Percentiles rank a stretch among this genome's conserved stretches.
phyloP scores from a whole-genome alignment of 2,888 invertebrate species.

The Lasioglossum lativentre region DNA sequence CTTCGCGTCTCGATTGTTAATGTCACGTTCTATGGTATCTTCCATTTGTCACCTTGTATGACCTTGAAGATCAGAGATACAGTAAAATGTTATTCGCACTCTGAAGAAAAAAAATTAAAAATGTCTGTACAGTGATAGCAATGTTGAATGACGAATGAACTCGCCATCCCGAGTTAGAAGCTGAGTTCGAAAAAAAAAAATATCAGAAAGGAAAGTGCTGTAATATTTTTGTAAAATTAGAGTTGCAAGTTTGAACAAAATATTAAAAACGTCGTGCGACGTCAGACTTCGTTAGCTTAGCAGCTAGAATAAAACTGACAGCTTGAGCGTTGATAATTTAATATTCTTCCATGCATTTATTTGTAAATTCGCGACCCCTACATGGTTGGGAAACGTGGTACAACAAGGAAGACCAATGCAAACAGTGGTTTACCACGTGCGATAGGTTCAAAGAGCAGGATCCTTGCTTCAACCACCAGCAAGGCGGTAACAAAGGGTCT shows the following conservation, averaged over 20 bases:
- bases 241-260: background rate
- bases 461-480: slow-evolving; percentile 64
- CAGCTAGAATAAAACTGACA: background rate
- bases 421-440: slow-evolving; percentile 69
- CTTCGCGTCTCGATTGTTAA: too few species aligned
- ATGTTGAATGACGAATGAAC: too few species aligned
- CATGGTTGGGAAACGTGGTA: slow-evolving; percentile 13
- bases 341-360: slow-evolving; percentile 30
- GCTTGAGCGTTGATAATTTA: background rate
- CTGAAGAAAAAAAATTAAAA: too few species aligned
- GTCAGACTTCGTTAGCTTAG: background rate
- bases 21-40: too few species aligned
- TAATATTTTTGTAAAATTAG: background rate
- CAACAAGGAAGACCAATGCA: slow-evolving; percentile 60
- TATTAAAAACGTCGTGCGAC: background rate
- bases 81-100: too few species aligned
- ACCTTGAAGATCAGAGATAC: too few species aligned
- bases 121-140: too few species aligned
- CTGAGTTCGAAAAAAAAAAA: background rate
- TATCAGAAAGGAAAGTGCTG: background rate
- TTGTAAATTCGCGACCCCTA: slow-evolving; percentile 38
- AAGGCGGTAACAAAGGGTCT: slow-evolving; percentile 70
- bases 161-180: too few species aligned
- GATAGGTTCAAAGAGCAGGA: slow-evolving; percentile 67
- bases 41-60: too few species aligned